Base-by-base conservation (phyloP, 2,797 vertebrate genomes). In the Apodemus agrarius region DNA sequence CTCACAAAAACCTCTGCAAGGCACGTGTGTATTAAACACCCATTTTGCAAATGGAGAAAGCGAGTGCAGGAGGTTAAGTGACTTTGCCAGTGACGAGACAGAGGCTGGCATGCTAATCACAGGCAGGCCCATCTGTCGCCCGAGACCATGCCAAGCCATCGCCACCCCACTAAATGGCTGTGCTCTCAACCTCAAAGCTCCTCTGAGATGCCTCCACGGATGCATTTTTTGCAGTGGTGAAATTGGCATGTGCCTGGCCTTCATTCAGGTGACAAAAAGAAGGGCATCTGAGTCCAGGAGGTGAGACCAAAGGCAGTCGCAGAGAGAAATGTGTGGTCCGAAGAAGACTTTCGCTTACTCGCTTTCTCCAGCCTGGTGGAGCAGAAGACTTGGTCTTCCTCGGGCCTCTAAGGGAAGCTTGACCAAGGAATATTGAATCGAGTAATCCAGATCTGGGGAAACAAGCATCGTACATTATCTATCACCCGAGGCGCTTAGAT, bases 1-100 rank as follows among this genome's bases (percentile, higher is more conserved):
- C 96, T 94, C 97, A 89, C 29, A 92, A 97, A 97, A 95, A 57
- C 75, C 85, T 93, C 91, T 84, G 63, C 29, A 72, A 96, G 69
- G 88, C 72, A 82, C 57, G 67, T 61, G 78, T 69, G 67, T 87
- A 95, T 94, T 92, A 95, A 96, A 95, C n/a, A 79, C 43, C 59
- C 84, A 85, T 75, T 92, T 95, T 49, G 59, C 94, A 96, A 97
- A 93, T 87, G 91, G 89, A 63, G 87, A 96, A 93, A 94, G 6
- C 74, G 96, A 90, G 86, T 81, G 26, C 74, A 92, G 40, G 52
- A 92, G 74, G 91, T 89, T 93, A 96, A 94, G 26, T 72, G 86
- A 94, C 80, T 96, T 89, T 80, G 22, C 81, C 90, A 75, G 95
- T 88, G 94, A 81, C 40, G 74, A 83, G 94, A n/a, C 93, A 46